A percentile compares a stretch with the other conserved stretches of the same genome.
These are phyloP conservation scores for Ophioderma brevispina DNA, from an alignment of 35 echinoderm and acorn worm species.

Conservation along the genomic window DNA sequence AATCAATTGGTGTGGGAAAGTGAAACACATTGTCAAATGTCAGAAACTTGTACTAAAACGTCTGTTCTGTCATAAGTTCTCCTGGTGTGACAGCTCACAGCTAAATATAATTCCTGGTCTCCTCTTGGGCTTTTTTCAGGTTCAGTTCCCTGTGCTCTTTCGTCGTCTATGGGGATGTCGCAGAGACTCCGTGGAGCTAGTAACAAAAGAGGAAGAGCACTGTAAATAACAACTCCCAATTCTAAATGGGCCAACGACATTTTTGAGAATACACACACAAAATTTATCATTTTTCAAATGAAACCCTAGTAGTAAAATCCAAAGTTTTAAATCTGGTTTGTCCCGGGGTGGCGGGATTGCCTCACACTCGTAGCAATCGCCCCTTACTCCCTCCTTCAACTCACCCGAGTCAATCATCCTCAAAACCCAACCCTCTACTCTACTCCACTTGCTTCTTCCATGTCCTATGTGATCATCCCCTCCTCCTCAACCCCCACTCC, in stretches of 20 bases:
- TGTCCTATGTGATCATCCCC: no score
- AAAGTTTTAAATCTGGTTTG: background rate
- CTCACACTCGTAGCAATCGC: no score
- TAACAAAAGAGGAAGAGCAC: background rate
- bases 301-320: background rate
- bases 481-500: no score
- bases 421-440: no score
- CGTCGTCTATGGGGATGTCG: conserved; percentile 87
- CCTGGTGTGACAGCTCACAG: no score
- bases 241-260: background rate
- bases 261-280: background rate
- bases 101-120: conserved; percentile 90
- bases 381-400: no score
- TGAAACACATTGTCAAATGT: no score
- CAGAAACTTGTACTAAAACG: no score
- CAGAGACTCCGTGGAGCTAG: conserved; percentile 92
- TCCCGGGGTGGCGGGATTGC: no score
- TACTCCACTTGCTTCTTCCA: no score
- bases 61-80: no score
- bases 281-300: background rate
- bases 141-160: conserved; percentile 96
- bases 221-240: background rate
- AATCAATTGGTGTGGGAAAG: no score
- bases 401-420: background rate
- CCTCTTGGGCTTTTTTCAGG: conserved; percentile 75